Evolutionary conservation across 2,113 vertebrate genomes (phyloP).

Genomic region (Anhinga anhinga): DNA sequence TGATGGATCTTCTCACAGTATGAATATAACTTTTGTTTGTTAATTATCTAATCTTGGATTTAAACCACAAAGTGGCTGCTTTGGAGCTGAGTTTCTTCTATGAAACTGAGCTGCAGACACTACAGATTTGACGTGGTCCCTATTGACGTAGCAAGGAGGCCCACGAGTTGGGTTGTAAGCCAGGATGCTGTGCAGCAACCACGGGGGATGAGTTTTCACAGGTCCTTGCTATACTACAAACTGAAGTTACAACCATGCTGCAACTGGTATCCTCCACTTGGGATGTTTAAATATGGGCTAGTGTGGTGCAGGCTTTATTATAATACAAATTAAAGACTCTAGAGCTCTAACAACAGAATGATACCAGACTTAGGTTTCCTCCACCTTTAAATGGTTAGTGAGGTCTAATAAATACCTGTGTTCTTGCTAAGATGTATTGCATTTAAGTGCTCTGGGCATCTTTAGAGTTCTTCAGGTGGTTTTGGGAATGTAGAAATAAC

Average conservation of each 20-base stretch:
- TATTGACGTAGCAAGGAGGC: neutral
- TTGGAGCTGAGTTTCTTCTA: neutral
- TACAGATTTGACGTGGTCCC: neutral
- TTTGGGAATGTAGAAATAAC: neutral
- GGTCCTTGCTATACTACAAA: neutral
- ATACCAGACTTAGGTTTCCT: neutral
- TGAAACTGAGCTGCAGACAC: neutral
- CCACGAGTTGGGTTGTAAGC: neutral
- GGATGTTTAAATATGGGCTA: neutral
- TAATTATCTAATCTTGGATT: constrained; percentile 13
- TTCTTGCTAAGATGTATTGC: neutral
- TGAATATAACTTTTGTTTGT: constrained; percentile 25
- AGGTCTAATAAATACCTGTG: neutral
- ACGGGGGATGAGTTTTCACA: neutral
- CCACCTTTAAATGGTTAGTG: neutral
- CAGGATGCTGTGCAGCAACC: neutral
- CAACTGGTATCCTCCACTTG: neutral
- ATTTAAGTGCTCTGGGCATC: neutral
- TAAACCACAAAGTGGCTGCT: neutral
- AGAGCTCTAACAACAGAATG: neutral
- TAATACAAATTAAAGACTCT: constrained; percentile 1
- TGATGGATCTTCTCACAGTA: constrained; percentile 41
- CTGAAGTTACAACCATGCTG: neutral
- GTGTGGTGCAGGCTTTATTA: neutral
- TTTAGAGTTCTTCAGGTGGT: neutral